Base-by-base conservation (phyloP, 1,140 invertebrate species). In the Panonychus citri region DNA sequence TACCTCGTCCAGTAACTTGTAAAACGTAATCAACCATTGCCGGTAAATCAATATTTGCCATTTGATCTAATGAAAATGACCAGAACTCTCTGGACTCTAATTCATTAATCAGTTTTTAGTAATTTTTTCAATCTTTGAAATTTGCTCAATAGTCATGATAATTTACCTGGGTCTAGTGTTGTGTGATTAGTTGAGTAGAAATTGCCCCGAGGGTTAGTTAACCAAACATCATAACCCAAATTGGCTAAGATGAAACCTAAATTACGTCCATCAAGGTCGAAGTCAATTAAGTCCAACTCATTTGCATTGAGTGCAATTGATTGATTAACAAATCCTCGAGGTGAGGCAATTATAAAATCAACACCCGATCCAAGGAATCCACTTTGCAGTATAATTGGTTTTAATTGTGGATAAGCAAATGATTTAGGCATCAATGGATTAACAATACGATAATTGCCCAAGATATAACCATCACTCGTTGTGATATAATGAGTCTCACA, bases 391-490 rank as follows among this genome's bases (percentile, higher is more conserved):
- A 58, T 5, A 8, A 81, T 77, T 0, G 75, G 74, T 3, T 57
- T 57, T 24, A 28, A 5, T 30, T 54, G 12, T 37, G 10, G 13
- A 17, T 3, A 17, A 50, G 8, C n/a, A 34, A 7, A 34, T 12
- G 5, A 7, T 34, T 34, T 34, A 34, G 10, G 10, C 4, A 52
- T 10, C 48, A 50, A 24, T 10, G 50, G 50, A 25, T 52, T 52
- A 52, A 52, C 24, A 3, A 64, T 64, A 40, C 62, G 58, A 64
- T 81, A 79, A 58, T 81, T 63, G 57, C 75, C 75, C 42, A 82
- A 64, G 48, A 81, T 73, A 62, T 82, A 82, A 21, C 77, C 77
- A 64, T 82, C 80, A 58, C 77, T 73, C 0, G 80, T 81, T 19
- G 73, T 69, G 2, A 79, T 73, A 3, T 73, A 63, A 65, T 83